These are phyloP conservation scores for Notodonta dromedarius DNA, from an alignment of 2,888 invertebrate genomes.

Conservation along the genomic window DNA sequence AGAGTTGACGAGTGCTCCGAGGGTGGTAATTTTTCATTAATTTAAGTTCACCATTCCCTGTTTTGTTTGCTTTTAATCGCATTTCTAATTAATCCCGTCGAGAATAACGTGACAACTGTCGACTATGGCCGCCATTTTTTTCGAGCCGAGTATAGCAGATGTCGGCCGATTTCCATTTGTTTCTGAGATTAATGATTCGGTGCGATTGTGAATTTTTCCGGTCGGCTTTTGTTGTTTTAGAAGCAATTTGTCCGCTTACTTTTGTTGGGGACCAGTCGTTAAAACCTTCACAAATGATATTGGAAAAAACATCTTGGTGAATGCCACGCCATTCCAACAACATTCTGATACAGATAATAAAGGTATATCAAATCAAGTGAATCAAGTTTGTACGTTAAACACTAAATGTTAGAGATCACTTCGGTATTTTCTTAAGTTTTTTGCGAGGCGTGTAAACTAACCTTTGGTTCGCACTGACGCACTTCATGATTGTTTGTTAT, in stretches of 20 bases:
- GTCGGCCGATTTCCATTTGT: slow-evolving; percentile 84
- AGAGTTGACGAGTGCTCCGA: slow-evolving; percentile 83
- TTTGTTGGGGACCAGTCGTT: slow-evolving; percentile 80
- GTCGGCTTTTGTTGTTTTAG: slow-evolving; percentile 84
- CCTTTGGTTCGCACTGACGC: too few relatives aligned
- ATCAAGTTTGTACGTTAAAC: background rate
- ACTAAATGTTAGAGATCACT: background rate
- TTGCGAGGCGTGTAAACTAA: background rate
- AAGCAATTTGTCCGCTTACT: slow-evolving; percentile 84
- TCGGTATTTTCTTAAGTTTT: background rate
- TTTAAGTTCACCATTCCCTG: slow-evolving; percentile 85
- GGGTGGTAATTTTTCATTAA: slow-evolving; percentile 85
- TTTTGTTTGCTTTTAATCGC: slow-evolving; percentile 85
- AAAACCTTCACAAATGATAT: slow-evolving; percentile 78
- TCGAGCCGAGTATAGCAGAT: slow-evolving; percentile 80
- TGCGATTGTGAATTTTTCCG: slow-evolving; percentile 84
- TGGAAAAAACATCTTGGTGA: slow-evolving; percentile 64
- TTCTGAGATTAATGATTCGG: slow-evolving; percentile 85
- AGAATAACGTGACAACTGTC: slow-evolving; percentile 85
- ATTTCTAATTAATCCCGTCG: slow-evolving; percentile 85
- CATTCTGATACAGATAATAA: background rate
- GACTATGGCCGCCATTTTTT: slow-evolving; percentile 81
- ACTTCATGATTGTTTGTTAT: too few relatives aligned
- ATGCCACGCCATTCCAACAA: slow-evolving; percentile 32
- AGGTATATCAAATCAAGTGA: background rate